Evolutionary conservation across 1,140 invertebrate genomes (phyloP).

Genomic region (Psilanteris sp.): DNA sequence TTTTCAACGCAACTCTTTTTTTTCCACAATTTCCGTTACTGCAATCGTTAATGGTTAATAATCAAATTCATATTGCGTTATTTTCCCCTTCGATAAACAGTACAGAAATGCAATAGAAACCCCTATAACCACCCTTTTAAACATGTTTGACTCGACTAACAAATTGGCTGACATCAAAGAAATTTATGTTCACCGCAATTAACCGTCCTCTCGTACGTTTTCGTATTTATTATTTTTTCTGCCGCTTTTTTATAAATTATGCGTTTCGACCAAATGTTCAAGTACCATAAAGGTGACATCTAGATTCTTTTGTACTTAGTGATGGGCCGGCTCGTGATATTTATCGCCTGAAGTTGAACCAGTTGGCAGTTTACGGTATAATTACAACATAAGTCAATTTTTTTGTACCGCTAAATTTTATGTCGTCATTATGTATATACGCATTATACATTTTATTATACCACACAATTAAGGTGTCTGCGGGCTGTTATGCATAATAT

Average conservation of each 20-base stretch:
- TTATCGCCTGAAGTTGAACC: slow-evolving; percentile 57
- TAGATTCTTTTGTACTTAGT: slow-evolving; percentile 47
- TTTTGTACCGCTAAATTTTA: slow-evolving; percentile 40
- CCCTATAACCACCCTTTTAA: slow-evolving; percentile 61
- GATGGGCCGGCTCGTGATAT: slow-evolving; percentile 52
- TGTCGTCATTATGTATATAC: slow-evolving; percentile 54
- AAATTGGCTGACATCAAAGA: slow-evolving; percentile 74
- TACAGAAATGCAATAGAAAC: slow-evolving; percentile 33
- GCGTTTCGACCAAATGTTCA: slow-evolving; percentile 39
- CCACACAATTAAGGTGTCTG: slow-evolving; percentile 31
- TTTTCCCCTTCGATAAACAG: slow-evolving; percentile 27
- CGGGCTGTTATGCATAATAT: no score
- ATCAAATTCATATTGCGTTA: slow-evolving; percentile 20
- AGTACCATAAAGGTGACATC: slow-evolving; percentile 52
- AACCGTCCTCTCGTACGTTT: slow-evolving; percentile 52
- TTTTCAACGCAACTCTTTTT: no score
- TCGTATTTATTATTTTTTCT: slow-evolving; percentile 54
- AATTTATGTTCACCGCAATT: slow-evolving; percentile 75
- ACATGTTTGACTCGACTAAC: slow-evolving; percentile 61
- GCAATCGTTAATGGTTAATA: slow-evolving; percentile 30
- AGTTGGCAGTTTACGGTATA: slow-evolving; percentile 58
- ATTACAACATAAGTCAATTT: slow-evolving; percentile 55
- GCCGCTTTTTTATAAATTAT: slow-evolving; percentile 25
- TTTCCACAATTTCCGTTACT: no score
- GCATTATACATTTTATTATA: slow-evolving; percentile 45